Base-by-base conservation (phyloP, 92 coral and sea anemone species). In the Anthopleura xanthogrammica region DNA sequence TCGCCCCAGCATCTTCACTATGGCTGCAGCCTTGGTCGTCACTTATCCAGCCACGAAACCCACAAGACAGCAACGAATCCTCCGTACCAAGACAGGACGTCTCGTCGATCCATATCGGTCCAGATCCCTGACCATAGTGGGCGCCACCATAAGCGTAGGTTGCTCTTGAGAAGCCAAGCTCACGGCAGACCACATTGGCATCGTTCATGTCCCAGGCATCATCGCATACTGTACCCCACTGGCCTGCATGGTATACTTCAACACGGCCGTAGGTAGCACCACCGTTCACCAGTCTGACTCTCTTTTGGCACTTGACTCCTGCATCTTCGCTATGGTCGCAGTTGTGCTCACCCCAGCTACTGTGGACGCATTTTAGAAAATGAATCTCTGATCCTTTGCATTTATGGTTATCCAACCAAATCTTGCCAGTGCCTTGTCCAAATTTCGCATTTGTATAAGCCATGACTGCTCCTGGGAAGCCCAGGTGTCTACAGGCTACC, bases 221-320 rank as follows among this genome's bases (percentile, higher is more conserved):
- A 68, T 81, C 84, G 22, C 84, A 81, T 4, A 81, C 62, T 9
- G 84, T 81, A 2, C 84, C 84, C 84, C 84, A 81, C 43, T 12
- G 41, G 1, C 58, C 77, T 7, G 74, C 74, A n/a, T 77, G 68
- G 20, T 79, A 70, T 17, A 87, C 81, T 73, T 87, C 90, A 43
- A 87, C 87, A 3, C 90, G 90, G 55, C 90, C 90, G 36, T 87
- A 87, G 62, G 22, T 68, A 12, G 76, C 74, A 0, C 90, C 90
- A 54, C 90, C 90, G 56, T 86, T 76, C 0, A 24, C 87, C 79
- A 87, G 85, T 17, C 87, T 74, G n/a, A 87, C 79, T 24, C 23
- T 20, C 36, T 56, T 70, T 16, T 41, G 19, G 41, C 91, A 88
- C 58, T 48, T 40, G 29, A 88, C 85, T 16, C 86, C 73, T 41